A percentile compares a stretch with the other conserved stretches of the same genome.
These are phyloP conservation scores for Melolontha melolontha DNA, from an alignment of 2,888 invertebrate genomes.

Conservation along the genomic window DNA sequence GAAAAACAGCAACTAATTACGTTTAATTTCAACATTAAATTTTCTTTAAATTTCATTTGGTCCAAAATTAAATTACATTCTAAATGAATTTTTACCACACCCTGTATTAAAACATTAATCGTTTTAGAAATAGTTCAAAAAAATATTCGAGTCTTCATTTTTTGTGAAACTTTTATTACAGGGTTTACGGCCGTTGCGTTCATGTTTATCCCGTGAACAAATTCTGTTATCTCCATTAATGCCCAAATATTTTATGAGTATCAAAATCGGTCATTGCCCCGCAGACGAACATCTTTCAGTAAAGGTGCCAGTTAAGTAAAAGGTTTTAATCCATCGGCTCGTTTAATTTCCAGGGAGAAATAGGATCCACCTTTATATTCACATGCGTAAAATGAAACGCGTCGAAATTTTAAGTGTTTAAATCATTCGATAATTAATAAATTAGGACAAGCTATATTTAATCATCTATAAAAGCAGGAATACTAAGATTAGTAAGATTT, in stretches of 20 bases:
- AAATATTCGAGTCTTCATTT: background rate
- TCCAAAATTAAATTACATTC: too few relatives aligned
- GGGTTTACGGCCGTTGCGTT: conserved; percentile 3
- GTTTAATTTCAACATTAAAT: too few relatives aligned
- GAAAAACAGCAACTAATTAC: too few relatives aligned
- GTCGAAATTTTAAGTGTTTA: too few relatives aligned
- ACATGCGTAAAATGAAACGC: too few relatives aligned
- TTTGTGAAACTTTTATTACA: conserved; percentile 23
- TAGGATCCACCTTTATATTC: background rate
- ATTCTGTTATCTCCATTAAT: conserved; percentile 36
- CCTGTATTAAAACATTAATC: too few relatives aligned
- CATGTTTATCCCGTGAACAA: conserved; percentile 22
- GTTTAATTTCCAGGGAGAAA: conserved; percentile 6
- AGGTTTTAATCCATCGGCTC: conserved; percentile 14
- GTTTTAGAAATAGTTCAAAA: background rate
- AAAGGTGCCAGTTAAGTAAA: conserved; percentile 20
- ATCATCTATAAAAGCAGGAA: too few relatives aligned
- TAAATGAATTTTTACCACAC: too few relatives aligned
- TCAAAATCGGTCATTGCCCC: conserved; percentile 36
- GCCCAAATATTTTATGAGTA: conserved; percentile 37
- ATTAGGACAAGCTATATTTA: too few relatives aligned
- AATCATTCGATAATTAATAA: too few relatives aligned
- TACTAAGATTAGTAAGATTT: too few relatives aligned
- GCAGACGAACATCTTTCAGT: conserved; percentile 10
- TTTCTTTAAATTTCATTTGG: too few relatives aligned